phyloP scores from a whole-genome alignment of 1,140 invertebrate species.

The Heliconius hermathena region DNA sequence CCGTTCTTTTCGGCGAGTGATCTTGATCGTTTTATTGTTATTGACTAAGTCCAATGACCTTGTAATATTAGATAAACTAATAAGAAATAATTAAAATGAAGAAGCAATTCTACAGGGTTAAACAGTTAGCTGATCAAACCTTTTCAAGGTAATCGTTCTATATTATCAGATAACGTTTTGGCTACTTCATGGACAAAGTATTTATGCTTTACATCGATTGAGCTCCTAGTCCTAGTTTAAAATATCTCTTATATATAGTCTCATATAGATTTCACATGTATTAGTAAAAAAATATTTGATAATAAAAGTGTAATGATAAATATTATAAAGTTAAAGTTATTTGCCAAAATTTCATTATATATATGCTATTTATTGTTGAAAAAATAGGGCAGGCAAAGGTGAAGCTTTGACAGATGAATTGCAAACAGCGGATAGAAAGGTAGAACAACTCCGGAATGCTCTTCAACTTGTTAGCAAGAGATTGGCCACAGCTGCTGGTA shows the following conservation, averaged over 20 bases:
- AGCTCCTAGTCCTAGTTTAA: not conserved
- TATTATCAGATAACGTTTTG: constrained; percentile 71
- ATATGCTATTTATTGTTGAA: no score
- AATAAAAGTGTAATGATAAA: not conserved
- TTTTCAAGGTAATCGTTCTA: constrained; percentile 88
- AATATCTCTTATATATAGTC: not conserved
- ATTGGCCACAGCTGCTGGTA: constrained; percentile 82
- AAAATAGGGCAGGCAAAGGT: constrained; percentile 90
- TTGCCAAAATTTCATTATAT: no score
- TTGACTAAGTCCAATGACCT: constrained; percentile 78
- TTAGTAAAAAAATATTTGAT: not conserved
- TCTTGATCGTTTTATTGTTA: constrained; percentile 78
- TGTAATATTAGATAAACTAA: constrained; percentile 63
- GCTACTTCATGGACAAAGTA: constrained; percentile 34
- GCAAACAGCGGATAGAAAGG: constrained; percentile 91
- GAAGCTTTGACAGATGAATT: constrained; percentile 94
- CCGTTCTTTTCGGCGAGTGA: constrained; percentile 73
- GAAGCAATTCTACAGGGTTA: constrained; percentile 94
- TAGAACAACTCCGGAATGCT: constrained; percentile 91
- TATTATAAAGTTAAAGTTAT: not conserved
- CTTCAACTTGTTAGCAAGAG: constrained; percentile 86
- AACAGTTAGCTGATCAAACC: constrained; percentile 93
- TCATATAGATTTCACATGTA: not conserved
- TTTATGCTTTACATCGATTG: not conserved
- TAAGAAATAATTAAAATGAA: constrained; percentile 84